Evolutionary conservation across 2,797 vertebrate genomes (phyloP).

Genomic region (Naso thynnoides): DNA sequence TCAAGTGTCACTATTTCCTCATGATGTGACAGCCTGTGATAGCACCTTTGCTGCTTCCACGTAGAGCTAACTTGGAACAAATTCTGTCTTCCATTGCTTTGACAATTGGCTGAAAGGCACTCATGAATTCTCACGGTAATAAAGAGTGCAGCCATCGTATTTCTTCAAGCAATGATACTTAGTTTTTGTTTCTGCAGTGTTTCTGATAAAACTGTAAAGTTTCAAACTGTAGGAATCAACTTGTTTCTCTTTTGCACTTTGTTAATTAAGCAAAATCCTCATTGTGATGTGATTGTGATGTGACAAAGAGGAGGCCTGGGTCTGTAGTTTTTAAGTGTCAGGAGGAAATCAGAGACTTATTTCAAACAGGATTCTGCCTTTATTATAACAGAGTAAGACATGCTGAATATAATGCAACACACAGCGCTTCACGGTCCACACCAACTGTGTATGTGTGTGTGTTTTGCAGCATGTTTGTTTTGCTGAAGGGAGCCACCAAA

Average conservation of each 20-base stretch:
- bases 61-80: background rate
- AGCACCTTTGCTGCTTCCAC: background rate
- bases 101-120: background rate
- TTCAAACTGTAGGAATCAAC: background rate
- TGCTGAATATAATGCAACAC: background rate
- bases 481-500: slow-evolving; percentile 97
- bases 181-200: background rate
- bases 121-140: background rate
- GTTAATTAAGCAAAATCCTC: too few relatives aligned
- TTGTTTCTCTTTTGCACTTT: background rate
- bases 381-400: background rate
- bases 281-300: too few relatives aligned
- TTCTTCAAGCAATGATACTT: too few relatives aligned
- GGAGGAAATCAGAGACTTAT: background rate
- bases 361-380: background rate
- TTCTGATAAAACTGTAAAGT: background rate
- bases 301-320: background rate
- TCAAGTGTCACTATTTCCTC: background rate
- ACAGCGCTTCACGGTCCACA: background rate
- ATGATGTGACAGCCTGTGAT: background rate
- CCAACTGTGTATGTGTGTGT: background rate
- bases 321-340: background rate
- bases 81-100: background rate
- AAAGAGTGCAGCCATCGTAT: background rate
- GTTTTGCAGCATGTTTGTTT: slow-evolving; percentile 92